Evolutionary conservation across 2,113 vertebrate species (phyloP).

Genomic region (Camelus dromedarius): DNA sequence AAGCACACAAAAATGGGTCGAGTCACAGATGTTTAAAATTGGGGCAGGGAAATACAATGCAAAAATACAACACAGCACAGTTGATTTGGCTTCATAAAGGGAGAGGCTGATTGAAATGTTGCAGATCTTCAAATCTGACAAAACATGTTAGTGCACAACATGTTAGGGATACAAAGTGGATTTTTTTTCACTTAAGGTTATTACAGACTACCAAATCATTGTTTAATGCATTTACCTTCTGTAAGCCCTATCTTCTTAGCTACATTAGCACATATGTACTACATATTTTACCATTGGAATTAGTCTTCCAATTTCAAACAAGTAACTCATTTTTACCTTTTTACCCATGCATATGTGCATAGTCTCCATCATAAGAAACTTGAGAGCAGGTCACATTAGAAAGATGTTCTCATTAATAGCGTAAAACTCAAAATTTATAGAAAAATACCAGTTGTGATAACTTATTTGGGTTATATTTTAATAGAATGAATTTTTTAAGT

Average conservation of each 20-base stretch:
- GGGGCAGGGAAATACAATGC: neutral
- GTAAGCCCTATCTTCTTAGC: neutral
- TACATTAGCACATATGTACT: neutral
- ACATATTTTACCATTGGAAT: conserved; percentile 30
- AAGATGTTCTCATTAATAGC: conserved; percentile 18
- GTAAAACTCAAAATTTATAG: neutral
- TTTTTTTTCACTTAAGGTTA: neutral
- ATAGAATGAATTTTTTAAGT: neutral
- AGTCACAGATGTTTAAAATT: neutral
- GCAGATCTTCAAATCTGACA: neutral
- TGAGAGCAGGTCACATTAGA: neutral
- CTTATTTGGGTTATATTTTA: neutral
- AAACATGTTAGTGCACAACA: neutral
- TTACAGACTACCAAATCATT: neutral
- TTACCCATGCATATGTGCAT: neutral
- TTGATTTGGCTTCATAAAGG: neutral
- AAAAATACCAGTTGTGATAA: neutral
- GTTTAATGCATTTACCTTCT: neutral
- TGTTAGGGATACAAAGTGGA: neutral
- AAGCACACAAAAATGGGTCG: neutral
- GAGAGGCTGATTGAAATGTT: neutral
- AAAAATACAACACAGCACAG: neutral
- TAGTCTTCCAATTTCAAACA: conserved; percentile 19
- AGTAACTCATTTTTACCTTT: neutral
- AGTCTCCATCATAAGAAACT: neutral